Evolutionary conservation across 1,140 invertebrate genomes (phyloP).

Genomic region (Danaus plexippus): DNA sequence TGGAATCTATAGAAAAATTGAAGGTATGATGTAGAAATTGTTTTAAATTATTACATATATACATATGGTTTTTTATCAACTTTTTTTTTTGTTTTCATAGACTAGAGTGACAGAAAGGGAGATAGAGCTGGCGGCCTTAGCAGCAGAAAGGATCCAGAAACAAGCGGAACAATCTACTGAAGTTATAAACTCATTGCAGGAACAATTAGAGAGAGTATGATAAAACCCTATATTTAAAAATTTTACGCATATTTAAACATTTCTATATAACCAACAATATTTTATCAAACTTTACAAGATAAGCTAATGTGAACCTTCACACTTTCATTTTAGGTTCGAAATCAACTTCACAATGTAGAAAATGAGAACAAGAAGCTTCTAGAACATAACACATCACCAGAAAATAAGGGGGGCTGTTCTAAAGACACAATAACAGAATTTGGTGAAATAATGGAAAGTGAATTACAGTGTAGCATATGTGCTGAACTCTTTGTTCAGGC

Average conservation of each 20-base stretch:
- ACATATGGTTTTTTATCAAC: conserved; percentile 1
- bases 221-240: too few species aligned
- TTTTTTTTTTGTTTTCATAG: conserved; percentile 22
- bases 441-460: conserved; percentile 79
- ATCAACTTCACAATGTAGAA: conserved; percentile 55
- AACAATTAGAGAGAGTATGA: conserved; percentile 50
- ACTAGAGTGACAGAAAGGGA: conserved; percentile 39
- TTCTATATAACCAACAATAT: neutral
- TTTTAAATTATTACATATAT: neutral
- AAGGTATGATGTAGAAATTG: conserved; percentile 27
- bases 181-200: conserved; percentile 48
- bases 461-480: conserved; percentile 85
- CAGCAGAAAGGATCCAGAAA: conserved; percentile 50
- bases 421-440: conserved; percentile 70
- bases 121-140: conserved; percentile 44
- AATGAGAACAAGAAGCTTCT: conserved; percentile 55
- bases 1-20: conserved; percentile 39
- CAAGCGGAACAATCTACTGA: conserved; percentile 50
- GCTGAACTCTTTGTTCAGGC: conserved; percentile 82
- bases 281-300: neutral
- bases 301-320: neutral
- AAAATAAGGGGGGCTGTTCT: conserved; percentile 1
- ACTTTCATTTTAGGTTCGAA: conserved; percentile 32
- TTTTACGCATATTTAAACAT: neutral
- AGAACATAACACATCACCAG: conserved; percentile 31